Evolutionary conservation across 2,113 vertebrate genomes (phyloP).

Genomic region (Triplophysa siluroides): DNA sequence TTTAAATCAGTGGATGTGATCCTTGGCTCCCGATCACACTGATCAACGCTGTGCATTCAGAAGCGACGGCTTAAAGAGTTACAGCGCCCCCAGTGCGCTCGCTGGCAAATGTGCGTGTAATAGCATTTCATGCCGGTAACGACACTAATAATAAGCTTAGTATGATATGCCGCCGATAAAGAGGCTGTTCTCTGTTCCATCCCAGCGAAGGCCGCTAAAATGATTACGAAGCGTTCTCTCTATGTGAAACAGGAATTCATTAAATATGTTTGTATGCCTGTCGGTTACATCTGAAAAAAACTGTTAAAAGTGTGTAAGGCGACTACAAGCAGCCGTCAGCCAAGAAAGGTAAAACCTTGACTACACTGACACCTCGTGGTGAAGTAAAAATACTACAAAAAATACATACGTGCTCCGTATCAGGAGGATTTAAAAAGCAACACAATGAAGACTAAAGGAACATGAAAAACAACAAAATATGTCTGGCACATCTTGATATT

Average conservation of each 20-base stretch:
- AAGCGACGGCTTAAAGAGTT: slow-evolving; percentile 52
- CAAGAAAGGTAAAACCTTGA: slow-evolving; percentile 50
- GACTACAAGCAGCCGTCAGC: not conserved
- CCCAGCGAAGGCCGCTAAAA: not conserved
- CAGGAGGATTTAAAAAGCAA: not conserved
- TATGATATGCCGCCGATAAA: not conserved
- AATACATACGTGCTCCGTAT: not conserved
- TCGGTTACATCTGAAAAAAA: not conserved
- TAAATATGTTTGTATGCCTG: slow-evolving; percentile 20
- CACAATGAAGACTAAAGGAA: not conserved
- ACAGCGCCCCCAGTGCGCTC: slow-evolving; percentile 67
- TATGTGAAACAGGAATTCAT: not conserved
- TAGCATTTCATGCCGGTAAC: slow-evolving; percentile 41
- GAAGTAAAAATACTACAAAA: not conserved
- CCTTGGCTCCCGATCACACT: slow-evolving; percentile 41
- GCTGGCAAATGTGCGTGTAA: slow-evolving; percentile 38
- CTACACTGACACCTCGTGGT: slow-evolving; percentile 69
- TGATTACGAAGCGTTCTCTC: not conserved
- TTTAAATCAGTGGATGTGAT: slow-evolving; percentile 8
- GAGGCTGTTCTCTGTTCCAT: not conserved
- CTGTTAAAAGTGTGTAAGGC: not conserved
- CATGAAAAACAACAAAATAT: not conserved
- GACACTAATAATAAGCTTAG: slow-evolving; percentile 42
- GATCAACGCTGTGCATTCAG: slow-evolving; percentile 17
- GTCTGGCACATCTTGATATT: not conserved